Evolutionary conservation across 2,888 invertebrate species (phyloP).

Genomic region (Epirrhoe tristata): DNA sequence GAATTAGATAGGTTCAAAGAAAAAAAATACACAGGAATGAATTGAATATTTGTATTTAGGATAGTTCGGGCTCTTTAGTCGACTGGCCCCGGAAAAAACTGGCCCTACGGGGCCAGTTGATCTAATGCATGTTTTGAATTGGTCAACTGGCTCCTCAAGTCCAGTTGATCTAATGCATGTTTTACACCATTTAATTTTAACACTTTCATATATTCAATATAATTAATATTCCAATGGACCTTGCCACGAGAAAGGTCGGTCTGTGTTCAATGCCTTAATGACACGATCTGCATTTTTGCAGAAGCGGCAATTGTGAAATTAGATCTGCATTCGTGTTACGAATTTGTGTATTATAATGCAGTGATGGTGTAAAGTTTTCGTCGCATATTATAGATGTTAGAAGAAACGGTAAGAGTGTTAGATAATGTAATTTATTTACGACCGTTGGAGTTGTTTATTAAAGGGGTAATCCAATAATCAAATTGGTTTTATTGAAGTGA

Average conservation of each 20-base stretch:
- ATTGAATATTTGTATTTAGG: too few relatives aligned
- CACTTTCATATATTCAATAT: too few relatives aligned
- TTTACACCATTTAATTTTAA: not conserved
- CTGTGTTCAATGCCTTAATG: constrained; percentile 25
- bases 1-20: too few relatives aligned
- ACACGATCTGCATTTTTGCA: constrained; percentile 18
- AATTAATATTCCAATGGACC: constrained; percentile 10
- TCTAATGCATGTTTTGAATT: too few relatives aligned
- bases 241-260: constrained; percentile 28
- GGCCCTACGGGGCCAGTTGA: too few relatives aligned
- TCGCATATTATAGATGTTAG: not conserved
- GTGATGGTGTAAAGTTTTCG: not conserved
- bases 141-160: too few relatives aligned
- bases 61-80: too few relatives aligned
- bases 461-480: too few relatives aligned
- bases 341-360: constrained; percentile 1
- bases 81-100: too few relatives aligned
- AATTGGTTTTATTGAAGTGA: too few relatives aligned
- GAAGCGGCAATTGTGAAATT: constrained; percentile 18
- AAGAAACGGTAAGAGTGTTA: not conserved
- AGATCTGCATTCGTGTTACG: constrained; percentile 1
- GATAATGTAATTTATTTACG: not conserved
- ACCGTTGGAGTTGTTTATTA: not conserved
- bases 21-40: too few relatives aligned
- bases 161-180: too few relatives aligned